phyloP scores from a whole-genome alignment of 2,113 vertebrate species.

The Rhinopomastus cyanomelas region DNA sequence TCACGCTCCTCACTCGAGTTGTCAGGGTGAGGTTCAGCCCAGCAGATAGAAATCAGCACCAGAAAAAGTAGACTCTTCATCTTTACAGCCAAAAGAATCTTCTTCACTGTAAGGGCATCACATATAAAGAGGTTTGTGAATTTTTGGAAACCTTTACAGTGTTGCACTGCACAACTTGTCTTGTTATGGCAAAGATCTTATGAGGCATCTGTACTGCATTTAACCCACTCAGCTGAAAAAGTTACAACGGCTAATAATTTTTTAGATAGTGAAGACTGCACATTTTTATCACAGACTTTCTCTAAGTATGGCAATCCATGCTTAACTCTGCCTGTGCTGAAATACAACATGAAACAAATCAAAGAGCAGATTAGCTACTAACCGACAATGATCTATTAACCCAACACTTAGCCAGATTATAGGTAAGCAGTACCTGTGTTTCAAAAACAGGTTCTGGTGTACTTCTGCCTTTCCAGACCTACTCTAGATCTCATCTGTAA shows the following conservation, averaged over 20 bases:
- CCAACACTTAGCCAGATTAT: background rate
- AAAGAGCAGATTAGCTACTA: no score
- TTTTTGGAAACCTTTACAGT: conserved; percentile 55
- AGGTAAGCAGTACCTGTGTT: background rate
- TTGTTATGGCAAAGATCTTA: conserved; percentile 62
- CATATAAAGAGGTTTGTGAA: conserved; percentile 63
- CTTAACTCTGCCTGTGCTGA: conserved; percentile 62
- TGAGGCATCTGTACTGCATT: conserved; percentile 36
- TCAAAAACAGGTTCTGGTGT: background rate
- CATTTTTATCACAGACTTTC: conserved; percentile 24
- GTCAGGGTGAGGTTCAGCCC: conserved; percentile 81
- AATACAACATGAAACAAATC: background rate
- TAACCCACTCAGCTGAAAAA: conserved; percentile 69
- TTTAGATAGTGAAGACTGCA: background rate
- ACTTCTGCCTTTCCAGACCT: conserved; percentile 13
- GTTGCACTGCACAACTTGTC: conserved; percentile 69
- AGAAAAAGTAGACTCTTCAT: conserved; percentile 88
- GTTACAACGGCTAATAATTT: conserved; percentile 41
- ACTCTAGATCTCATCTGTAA: background rate
- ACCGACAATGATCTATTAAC: background rate
- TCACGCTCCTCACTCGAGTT: conserved; percentile 79
- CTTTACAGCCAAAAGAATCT: conserved; percentile 72
- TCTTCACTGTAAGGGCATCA: conserved; percentile 80
- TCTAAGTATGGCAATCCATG: background rate
- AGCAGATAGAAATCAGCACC: conserved; percentile 84